A percentile compares a stretch with the other conserved stretches of the same genome.
These are phyloP conservation scores for Pristis pectinata DNA, from an alignment of 2,797 vertebrate species.

Conservation along the genomic window DNA sequence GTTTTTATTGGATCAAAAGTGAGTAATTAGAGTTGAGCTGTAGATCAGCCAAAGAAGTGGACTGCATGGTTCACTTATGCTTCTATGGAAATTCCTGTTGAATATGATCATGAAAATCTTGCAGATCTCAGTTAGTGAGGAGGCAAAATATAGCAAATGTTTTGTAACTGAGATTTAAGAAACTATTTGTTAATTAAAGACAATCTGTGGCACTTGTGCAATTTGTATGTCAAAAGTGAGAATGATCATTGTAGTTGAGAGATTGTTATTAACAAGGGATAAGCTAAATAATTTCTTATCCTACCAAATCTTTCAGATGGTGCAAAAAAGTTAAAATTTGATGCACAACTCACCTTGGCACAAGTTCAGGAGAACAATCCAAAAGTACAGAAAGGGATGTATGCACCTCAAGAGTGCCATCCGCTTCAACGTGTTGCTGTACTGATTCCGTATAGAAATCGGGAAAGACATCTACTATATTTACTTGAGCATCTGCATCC, in stretches of 20 bases:
- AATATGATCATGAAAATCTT: not conserved
- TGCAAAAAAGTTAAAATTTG: slow-evolving; percentile 65
- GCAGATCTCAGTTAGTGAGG: not conserved
- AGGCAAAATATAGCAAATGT: not conserved
- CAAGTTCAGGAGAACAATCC: slow-evolving; percentile 70
- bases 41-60: not conserved
- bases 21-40: not conserved
- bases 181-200: not conserved
- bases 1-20: not conserved
- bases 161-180: not conserved
- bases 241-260: not conserved
- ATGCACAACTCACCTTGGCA: slow-evolving; percentile 65
- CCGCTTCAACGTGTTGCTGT: slow-evolving; percentile 79
- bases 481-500: slow-evolving; percentile 86
- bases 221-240: not conserved
- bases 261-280: not conserved
- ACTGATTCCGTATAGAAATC: slow-evolving; percentile 79
- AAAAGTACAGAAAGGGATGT: slow-evolving; percentile 63
- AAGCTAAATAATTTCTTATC: not conserved
- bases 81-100: not conserved
- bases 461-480: slow-evolving; percentile 86
- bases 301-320: slow-evolving; percentile 61
- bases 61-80: not conserved
- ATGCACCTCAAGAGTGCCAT: slow-evolving; percentile 64
- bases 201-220: not conserved